Evolutionary conservation across 2,797 vertebrate species (phyloP), one percentile per base, ranked within the genome.

Genomic region (Chaetodon trifasciatus): DNA sequence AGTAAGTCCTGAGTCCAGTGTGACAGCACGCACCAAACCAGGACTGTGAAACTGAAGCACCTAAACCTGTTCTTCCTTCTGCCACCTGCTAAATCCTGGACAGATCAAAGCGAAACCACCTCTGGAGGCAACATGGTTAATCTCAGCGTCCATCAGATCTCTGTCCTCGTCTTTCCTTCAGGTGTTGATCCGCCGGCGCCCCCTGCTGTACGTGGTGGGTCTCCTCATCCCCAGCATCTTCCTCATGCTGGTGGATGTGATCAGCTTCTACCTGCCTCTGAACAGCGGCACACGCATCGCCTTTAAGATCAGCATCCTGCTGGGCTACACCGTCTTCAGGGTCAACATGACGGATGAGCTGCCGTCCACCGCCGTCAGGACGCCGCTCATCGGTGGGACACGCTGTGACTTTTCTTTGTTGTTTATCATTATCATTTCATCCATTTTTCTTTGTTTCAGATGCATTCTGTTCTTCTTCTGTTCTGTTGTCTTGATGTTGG

Each of bases 291-390:
- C 95, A 0, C 95, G 97, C 55, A 96, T 97, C 13, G 93, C 91
- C 71, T 97, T 97, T 70, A 97, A 97, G 91, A 95, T 94, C 89
- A 97, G 93, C 55, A 95, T 97, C 58, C 94, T 97, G 82, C 95
- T 97, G 84, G 97, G 97, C 16, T 97, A 97, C 90, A 97, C 97
- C 0, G 92, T 97, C 66, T 97, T 97, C 91, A 94, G 95, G 57
- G 96, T 97, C 86, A 97, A 97, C 89, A 92, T 97, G 87, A 95
- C 89, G 0, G 94, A 96, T 0, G 95, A 97, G 4, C 94, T 97
- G 64, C 96, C 96, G 0, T 88, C 88, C 16, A 94, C 93, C 0
- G 66, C 96, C 1, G 78, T 94, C 65, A 94, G 86, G 13, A 96
- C 96, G 0, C 96, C 96, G 6, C 96, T 98, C 62, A 97, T 97